Evolutionary conservation across 2,797 vertebrate genomes (phyloP).

Genomic region (Gouania willdenowi): DNA sequence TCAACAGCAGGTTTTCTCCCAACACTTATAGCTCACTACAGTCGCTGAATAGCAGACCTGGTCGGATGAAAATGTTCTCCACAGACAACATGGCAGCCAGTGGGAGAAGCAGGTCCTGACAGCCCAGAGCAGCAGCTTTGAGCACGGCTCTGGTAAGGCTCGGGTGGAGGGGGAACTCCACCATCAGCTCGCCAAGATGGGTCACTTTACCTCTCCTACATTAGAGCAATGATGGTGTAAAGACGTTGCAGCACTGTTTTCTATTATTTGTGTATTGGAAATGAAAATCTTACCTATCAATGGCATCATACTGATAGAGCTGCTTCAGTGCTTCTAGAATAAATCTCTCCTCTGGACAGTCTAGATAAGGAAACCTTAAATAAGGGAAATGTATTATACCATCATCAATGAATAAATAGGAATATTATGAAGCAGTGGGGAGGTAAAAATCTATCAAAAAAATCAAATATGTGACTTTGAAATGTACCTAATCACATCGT

Average conservation of each 20-base stretch:
- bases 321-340: slow-evolving; percentile 92
- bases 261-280: not conserved
- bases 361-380: slow-evolving; percentile 90
- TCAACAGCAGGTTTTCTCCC: not conserved
- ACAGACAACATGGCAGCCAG: slow-evolving; percentile 96
- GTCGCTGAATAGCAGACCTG: too few relatives aligned
- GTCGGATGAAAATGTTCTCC: slow-evolving; percentile 95
- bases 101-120: slow-evolving; percentile 89
- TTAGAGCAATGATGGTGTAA: not conserved
- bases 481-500: slow-evolving; percentile 98
- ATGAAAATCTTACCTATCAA: slow-evolving; percentile 83
- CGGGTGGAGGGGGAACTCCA: slow-evolving; percentile 92
- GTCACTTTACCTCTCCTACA: slow-evolving; percentile 88
- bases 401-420: too few relatives aligned
- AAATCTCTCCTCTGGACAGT: slow-evolving; percentile 89
- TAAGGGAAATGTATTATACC: too few relatives aligned
- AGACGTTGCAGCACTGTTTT: not conserved
- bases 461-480: not conserved
- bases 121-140: slow-evolving; percentile 85
- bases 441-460: not conserved
- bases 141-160: slow-evolving; percentile 88
- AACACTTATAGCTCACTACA: too few relatives aligned
- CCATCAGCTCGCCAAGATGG: slow-evolving; percentile 86
- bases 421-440: too few relatives aligned
- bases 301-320: slow-evolving; percentile 92